Percentiles rank a stretch among this genome's conserved stretches.
phyloP scores from a whole-genome alignment of 2,888 invertebrate genomes.

The Mylabris sibirica region DNA sequence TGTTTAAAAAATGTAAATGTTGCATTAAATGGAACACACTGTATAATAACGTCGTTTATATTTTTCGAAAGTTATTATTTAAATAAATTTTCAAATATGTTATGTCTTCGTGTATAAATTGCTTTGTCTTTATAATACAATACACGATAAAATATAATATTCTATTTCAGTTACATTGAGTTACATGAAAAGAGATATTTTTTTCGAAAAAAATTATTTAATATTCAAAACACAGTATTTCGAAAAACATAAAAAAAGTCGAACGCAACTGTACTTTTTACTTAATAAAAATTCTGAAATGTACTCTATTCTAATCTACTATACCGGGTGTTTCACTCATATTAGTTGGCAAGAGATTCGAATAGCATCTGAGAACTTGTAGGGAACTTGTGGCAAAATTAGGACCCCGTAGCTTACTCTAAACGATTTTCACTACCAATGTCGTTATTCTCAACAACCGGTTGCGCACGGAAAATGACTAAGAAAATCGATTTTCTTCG shows the following conservation, averaged over 20 bases:
- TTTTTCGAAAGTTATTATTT: background rate
- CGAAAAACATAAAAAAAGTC: constrained; percentile 3
- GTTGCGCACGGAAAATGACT: too few species aligned
- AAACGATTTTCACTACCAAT: too few species aligned
- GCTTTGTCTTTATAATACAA: background rate
- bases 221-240: constrained; percentile 8
- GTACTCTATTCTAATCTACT: background rate
- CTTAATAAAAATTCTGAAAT: constrained; percentile 1
- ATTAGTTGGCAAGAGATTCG: background rate
- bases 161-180: background rate
- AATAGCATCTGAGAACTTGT: too few species aligned
- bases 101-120: background rate
- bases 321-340: background rate
- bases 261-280: background rate
- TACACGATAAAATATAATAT: background rate
- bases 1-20: background rate
- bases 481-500: too few species aligned
- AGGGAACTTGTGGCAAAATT: too few species aligned
- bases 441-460: too few species aligned
- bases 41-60: background rate
- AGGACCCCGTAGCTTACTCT: too few species aligned
- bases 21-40: background rate
- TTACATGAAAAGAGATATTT: background rate
- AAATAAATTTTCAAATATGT: background rate
- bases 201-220: constrained; percentile 3